Percentiles rank a stretch among this genome's conserved stretches.
Conservation (phyloP, 1,140 invertebrate genomes). For the Brachionus calyciflorus region DNA sequence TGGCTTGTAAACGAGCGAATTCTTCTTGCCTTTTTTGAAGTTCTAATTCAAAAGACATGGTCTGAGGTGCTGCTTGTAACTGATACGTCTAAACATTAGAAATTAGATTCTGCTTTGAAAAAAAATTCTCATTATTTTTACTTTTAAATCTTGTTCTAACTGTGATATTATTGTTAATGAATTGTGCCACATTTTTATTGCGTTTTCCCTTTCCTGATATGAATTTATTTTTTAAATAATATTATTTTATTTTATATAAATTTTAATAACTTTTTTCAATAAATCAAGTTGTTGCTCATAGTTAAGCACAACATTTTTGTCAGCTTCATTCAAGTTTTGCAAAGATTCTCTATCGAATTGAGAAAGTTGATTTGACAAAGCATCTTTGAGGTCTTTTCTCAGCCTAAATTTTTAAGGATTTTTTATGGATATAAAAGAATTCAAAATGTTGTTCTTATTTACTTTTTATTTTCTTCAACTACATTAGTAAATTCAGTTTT, state of each 20-base stretch:
- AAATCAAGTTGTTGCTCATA: constrained; percentile 44
- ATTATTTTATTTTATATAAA: too few relatives aligned
- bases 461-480: constrained; percentile 46
- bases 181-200: constrained; percentile 36
- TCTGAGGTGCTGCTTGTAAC: constrained; percentile 42
- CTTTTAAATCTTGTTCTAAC: constrained; percentile 42
- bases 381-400: constrained; percentile 18
- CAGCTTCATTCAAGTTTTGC: constrained; percentile 13
- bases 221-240: too few relatives aligned
- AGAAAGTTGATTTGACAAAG: constrained; percentile 10
- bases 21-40: constrained; percentile 41
- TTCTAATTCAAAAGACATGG: constrained; percentile 42
- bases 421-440: not conserved
- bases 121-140: not conserved
- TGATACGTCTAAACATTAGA: too few relatives aligned
- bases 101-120: constrained; percentile 24
- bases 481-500: constrained; percentile 26
- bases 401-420: not conserved
- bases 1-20: not conserved
- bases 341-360: not conserved
- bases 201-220: constrained; percentile 45
- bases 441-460: too few relatives aligned
- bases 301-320: constrained; percentile 14
- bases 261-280: constrained; percentile 42
- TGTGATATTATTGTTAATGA: constrained; percentile 33